A percentile compares a stretch with the other conserved stretches of the same genome.
phyloP scores from a whole-genome alignment of 2,113 vertebrate genomes.

The Eptatretus burgeri region DNA sequence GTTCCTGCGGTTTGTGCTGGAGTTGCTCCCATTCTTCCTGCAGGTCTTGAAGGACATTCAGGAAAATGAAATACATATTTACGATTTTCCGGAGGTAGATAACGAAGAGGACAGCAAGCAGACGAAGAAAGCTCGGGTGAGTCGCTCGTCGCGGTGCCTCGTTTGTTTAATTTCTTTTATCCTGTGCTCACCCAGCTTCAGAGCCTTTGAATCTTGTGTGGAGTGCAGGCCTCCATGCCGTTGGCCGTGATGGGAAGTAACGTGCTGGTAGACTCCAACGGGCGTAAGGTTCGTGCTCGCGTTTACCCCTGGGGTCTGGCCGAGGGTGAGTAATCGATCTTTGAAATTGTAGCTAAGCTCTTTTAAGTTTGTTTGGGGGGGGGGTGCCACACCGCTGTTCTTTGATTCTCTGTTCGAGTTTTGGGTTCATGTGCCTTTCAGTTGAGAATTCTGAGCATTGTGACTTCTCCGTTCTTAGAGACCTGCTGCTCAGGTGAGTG shows the following conservation, averaged over 20 bases:
- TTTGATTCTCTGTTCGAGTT: no score
- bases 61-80: constrained; percentile 34
- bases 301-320: no score
- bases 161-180: not conserved
- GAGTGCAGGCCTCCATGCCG: no score
- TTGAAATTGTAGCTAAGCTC: no score
- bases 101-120: constrained; percentile 31
- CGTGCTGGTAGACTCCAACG: no score
- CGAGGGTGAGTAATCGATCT: no score
- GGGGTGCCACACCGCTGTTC: no score
- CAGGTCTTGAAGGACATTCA: constrained; percentile 38
- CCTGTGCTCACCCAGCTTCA: no score
- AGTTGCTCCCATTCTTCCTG: not conserved
- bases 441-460: constrained; percentile 18
- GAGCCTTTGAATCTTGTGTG: no score
- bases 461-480: constrained; percentile 15
- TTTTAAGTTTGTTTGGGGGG: no score
- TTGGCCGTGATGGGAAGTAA: no score
- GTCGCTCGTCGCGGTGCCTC: not conserved
- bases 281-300: no score
- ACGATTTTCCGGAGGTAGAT: constrained; percentile 30
- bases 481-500: constrained; percentile 13
- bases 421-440: constrained; percentile 4
- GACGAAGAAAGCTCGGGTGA: constrained; percentile 32
- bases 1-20: not conserved